These are phyloP conservation scores for Drosophila pachea DNA, from an alignment of 1,140 invertebrate species.

Conservation along the genomic window DNA sequence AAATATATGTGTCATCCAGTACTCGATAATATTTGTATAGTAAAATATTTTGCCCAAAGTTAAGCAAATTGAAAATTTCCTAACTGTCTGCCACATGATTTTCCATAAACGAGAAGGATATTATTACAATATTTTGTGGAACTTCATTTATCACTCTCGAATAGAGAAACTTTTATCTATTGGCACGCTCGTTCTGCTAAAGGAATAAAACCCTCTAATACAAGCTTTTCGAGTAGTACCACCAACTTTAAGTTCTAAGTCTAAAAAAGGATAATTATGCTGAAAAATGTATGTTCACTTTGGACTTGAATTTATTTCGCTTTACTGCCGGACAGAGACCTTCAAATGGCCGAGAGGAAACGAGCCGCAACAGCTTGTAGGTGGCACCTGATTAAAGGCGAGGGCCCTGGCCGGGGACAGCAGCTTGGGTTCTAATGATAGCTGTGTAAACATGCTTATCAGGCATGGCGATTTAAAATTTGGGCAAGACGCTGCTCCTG, in stretches of 20 bases:
- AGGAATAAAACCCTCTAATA: background rate
- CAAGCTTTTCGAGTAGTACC: too few relatives aligned
- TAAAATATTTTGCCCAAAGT: too few relatives aligned
- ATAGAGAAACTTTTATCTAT: background rate
- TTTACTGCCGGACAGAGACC: background rate
- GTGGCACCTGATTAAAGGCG: slow-evolving; percentile 3
- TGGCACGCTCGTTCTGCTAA: background rate
- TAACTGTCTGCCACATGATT: too few relatives aligned
- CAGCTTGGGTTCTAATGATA: background rate
- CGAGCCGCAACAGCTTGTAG: slow-evolving; percentile 1
- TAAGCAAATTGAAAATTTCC: too few relatives aligned
- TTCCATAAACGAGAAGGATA: background rate
- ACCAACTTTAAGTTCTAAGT: too few relatives aligned
- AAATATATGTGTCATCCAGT: too few relatives aligned
- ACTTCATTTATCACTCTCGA: slow-evolving; percentile 11
- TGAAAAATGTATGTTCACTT: background rate
- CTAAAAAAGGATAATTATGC: too few relatives aligned
- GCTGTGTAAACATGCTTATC: slow-evolving; percentile 20
- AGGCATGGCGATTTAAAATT: background rate
- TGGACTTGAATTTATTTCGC: too few relatives aligned
- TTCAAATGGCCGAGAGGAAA: background rate
- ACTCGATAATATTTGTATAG: too few relatives aligned
- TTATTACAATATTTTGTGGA: background rate
- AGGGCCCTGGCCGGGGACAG: too few relatives aligned
- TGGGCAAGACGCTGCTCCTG: background rate